Base-by-base conservation (phyloP, 1,140 invertebrate species). In the Stegodyphus mimosarum region DNA sequence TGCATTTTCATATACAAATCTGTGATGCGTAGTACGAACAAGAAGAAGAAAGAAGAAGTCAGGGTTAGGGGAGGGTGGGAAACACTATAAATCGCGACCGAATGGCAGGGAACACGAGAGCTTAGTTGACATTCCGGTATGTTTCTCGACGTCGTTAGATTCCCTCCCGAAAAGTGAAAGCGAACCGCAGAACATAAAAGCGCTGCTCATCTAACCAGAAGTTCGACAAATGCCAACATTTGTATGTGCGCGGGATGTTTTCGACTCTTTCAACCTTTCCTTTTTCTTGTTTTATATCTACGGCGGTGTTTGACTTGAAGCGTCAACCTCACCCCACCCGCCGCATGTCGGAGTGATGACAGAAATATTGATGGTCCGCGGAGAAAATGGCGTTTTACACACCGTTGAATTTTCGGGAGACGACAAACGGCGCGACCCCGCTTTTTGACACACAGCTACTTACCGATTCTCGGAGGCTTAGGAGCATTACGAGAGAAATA, bases 221-320 rank as follows among this genome's bases (percentile, higher is more conserved):
- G 50, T 73, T 73, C 71, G 71, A 73, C 71, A 73, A 73, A 73
- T 73, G 71, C 53, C 50, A 11, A 33, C 71, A 73, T 73, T 73
- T 73, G 71, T 73, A 73, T 73, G 71, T 73, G 52, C 69, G 69
- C 69, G 69, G 69, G 66, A 48, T 3, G 51, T 52, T 73, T 9
- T 48, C 33, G 11, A 11, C 10, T 49, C n/a, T 73, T n/a, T 17
- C 51, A 9, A 6, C 15, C 6, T 15, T 50, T 50, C 71, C 53
- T 52, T 17, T 73, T 17, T 50, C 49, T 73, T 15, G 71, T 55
- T 53, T 73, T 73, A 6, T 6, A 53, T 73, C 71, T 53, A 53
- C 33, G 50, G 5, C n/a, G 50, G 50, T 17, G 11, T 67, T 13
- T 67, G 64, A 67, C 64, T 67, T n/a, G 13, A n/a, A 7, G 10